Evolutionary conservation across 2,113 vertebrate genomes (phyloP).

Genomic region (Microtus pennsylvanicus): DNA sequence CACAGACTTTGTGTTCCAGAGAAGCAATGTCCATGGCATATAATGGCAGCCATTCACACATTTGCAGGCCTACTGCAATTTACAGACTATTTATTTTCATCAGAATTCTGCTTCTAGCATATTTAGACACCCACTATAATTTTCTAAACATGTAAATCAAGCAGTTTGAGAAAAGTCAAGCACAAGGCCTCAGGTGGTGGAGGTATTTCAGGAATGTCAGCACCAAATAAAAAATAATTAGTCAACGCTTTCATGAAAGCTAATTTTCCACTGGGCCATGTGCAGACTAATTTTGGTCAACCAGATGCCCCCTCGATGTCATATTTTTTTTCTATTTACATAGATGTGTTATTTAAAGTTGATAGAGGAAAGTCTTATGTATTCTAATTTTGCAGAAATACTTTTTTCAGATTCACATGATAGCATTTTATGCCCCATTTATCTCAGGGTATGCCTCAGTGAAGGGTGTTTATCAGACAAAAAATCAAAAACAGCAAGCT

Average conservation of each 20-base stretch:
- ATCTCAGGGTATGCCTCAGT: not conserved
- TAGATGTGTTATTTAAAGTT: constrained; percentile 62
- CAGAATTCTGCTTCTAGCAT: constrained; percentile 4
- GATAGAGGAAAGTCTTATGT: constrained; percentile 58
- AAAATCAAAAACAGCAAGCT: not conserved
- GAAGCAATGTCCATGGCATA: not conserved
- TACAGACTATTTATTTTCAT: constrained; percentile 1
- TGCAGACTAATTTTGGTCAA: constrained; percentile 68
- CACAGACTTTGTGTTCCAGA: not conserved
- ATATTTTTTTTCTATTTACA: constrained; percentile 74
- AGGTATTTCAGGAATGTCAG: constrained; percentile 76
- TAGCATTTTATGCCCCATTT: not conserved
- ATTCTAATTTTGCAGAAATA: constrained; percentile 68
- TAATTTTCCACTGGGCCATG: constrained; percentile 71
- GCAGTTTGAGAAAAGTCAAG: constrained; percentile 63
- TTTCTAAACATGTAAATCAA: constrained; percentile 62
- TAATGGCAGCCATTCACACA: not conserved
- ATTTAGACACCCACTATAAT: constrained; percentile 21
- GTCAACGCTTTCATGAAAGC: constrained; percentile 43
- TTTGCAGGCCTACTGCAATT: not conserved
- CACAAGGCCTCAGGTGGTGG: constrained; percentile 71
- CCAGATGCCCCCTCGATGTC: constrained; percentile 68
- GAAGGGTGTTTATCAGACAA: not conserved
- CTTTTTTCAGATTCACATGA: not conserved
- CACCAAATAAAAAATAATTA: constrained; percentile 73